A percentile compares a stretch with the other conserved stretches of the same genome.
These are phyloP conservation scores for Bombus affinis DNA, from an alignment of 1,140 invertebrate species.

Conservation along the genomic window DNA sequence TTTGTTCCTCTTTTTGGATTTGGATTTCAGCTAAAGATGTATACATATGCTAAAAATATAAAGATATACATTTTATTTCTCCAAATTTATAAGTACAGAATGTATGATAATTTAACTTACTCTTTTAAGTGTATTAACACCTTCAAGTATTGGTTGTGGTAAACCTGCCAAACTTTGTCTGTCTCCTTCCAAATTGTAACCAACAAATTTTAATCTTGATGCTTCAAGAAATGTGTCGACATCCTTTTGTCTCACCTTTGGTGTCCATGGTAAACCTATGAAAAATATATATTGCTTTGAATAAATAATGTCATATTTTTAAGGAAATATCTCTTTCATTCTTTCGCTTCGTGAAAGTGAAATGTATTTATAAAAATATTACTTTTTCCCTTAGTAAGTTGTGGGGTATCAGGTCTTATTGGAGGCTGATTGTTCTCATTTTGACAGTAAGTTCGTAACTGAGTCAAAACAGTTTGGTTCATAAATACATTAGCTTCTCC, in stretches of 20 bases:
- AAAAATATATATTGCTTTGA: slow-evolving; percentile 9
- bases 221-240: slow-evolving; percentile 95
- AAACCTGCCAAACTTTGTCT: slow-evolving; percentile 94
- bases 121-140: slow-evolving; percentile 93
- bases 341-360: background rate
- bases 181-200: slow-evolving; percentile 93
- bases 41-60: slow-evolving; percentile 88
- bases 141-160: slow-evolving; percentile 97
- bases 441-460: slow-evolving; percentile 67
- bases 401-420: slow-evolving; percentile 81
- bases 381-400: slow-evolving; percentile 77
- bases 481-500: slow-evolving; percentile 70
- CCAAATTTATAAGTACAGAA: slow-evolving; percentile 8
- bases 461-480: slow-evolving; percentile 61
- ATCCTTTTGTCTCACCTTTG: slow-evolving; percentile 97
- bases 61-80: background rate
- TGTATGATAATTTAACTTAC: slow-evolving; percentile 71
- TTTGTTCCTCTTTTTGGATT: slow-evolving; percentile 92
- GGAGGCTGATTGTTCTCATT: slow-evolving; percentile 73
- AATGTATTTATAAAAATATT: slow-evolving; percentile 44
- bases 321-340: background rate
- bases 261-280: slow-evolving; percentile 94
- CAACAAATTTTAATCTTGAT: slow-evolving; percentile 97
- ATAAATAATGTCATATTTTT: slow-evolving; percentile 12
- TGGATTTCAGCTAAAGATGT: slow-evolving; percentile 92